Evolutionary conservation across 1,140 invertebrate genomes (phyloP), one percentile per base, ranked within the genome.

Genomic region (Pissodes strobi): DNA sequence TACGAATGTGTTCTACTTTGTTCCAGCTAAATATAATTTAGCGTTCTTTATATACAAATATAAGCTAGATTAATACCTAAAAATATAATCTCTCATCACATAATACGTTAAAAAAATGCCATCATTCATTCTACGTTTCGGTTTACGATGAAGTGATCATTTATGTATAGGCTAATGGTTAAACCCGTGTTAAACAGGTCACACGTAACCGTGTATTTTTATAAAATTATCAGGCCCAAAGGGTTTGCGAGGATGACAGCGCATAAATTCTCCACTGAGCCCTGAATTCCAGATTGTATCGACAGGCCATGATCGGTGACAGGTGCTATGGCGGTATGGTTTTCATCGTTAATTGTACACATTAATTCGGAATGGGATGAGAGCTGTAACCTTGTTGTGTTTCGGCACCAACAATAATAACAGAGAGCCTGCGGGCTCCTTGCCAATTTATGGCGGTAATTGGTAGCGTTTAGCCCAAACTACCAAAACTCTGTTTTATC

Each of bases 251-350:
- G 17, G 18, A 19, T 45, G 18, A 45, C 41, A 45, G 17, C 15
- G 5, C 41, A 45, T 45, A 45, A 45, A 45, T 45, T 21, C 41
- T 18, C 41, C 9, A 21, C 2, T 45, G 41, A 49, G 21, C 46
- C 46, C 22, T 30, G 21, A 49, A 49, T 49, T 49, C 21, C 46
- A 13, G 46, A 30, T 49, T 49, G 21, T 49, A 49, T 49, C 46
- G 46, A 49, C 46, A 49, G 46, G 46, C 15, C 46, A 49, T 49
- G 46, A 49, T 49, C 25, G 46, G 46, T 49, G 46, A 49, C 46
- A 49, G 46, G 25, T 49, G 46, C 46, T 27, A n/a, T 30, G 46
- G 22, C 22, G 21, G 19, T 49, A 49, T 49, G 21, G 46, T 49
- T 49, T 49, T 49, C 46, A 30, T 49, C 46, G 46, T 49, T 49